Percentiles rank a stretch among this genome's conserved stretches.
Evolutionary conservation across 2,113 vertebrate genomes (phyloP).

Genomic region (Caloenas nicobarica): DNA sequence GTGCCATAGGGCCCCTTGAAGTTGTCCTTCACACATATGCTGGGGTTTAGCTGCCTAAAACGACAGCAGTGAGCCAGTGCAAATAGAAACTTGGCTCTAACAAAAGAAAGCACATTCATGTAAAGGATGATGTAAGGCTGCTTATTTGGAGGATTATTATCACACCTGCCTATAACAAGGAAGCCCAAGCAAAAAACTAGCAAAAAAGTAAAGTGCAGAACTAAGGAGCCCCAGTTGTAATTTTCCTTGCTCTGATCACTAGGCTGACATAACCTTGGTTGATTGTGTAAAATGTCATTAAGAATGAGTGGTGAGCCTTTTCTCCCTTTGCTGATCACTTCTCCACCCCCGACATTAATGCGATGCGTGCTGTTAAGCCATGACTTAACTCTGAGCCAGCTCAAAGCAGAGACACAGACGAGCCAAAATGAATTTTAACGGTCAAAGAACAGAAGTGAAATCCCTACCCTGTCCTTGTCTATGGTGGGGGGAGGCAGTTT

Average conservation of each 20-base stretch:
- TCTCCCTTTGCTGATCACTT: not conserved
- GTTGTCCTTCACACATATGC: not conserved
- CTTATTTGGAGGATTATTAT: not conserved
- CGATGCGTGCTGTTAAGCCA: not conserved
- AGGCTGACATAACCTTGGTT: not conserved
- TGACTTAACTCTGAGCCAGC: not conserved
- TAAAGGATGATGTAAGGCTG: not conserved
- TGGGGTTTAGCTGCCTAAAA: not conserved
- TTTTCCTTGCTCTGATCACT: not conserved
- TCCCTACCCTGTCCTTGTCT: not conserved
- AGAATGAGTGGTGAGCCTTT: not conserved
- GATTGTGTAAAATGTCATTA: not conserved
- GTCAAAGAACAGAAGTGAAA: not conserved
- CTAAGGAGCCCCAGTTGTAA: not conserved
- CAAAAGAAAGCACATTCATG: not conserved
- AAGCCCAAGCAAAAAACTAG: not conserved
- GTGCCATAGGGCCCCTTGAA: accelerated
- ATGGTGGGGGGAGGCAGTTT: not conserved
- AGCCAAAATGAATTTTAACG: not conserved
- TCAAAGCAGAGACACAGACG: not conserved
- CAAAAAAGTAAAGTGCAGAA: not conserved
- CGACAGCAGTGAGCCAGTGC: not conserved
- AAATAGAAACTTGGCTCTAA: not conserved
- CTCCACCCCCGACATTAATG: not conserved
- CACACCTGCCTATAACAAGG: not conserved